A percentile compares a stretch with the other conserved stretches of the same genome.
Conservation (phyloP, 2,113 vertebrate genomes). For the rat (Rattus norvegicus) region DNA sequence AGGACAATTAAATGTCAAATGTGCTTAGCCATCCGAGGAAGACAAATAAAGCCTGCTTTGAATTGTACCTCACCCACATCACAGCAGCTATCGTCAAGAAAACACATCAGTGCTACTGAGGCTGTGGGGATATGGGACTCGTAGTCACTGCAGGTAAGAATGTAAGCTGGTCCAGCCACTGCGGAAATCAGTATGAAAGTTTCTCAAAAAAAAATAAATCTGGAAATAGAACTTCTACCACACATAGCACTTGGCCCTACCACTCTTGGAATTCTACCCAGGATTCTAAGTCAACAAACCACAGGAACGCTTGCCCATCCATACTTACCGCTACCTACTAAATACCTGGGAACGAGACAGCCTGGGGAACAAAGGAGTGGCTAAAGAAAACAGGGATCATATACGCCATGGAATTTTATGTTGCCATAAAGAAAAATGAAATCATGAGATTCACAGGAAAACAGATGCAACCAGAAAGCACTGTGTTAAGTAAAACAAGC, state of each 20-base stretch:
- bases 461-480: background rate
- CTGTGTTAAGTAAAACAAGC: background rate
- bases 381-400: background rate
- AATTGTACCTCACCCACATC: background rate
- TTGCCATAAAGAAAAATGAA: background rate
- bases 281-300: background rate
- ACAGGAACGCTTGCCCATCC: background rate
- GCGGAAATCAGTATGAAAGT: background rate
- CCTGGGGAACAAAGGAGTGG: background rate
- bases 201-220: background rate
- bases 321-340: background rate
- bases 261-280: background rate
- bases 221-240: background rate
- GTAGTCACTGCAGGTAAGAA: background rate
- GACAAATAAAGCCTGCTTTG: background rate
- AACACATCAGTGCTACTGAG: too few species aligned
- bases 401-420: background rate
- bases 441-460: background rate
- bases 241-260: too few species aligned
- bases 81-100: background rate
- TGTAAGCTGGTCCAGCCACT: background rate
- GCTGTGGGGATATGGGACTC: background rate
- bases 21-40: background rate
- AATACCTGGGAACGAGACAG: background rate
- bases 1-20: background rate